Conservation (phyloP, 2,888 invertebrate species). For the Tiliacea aurago region DNA sequence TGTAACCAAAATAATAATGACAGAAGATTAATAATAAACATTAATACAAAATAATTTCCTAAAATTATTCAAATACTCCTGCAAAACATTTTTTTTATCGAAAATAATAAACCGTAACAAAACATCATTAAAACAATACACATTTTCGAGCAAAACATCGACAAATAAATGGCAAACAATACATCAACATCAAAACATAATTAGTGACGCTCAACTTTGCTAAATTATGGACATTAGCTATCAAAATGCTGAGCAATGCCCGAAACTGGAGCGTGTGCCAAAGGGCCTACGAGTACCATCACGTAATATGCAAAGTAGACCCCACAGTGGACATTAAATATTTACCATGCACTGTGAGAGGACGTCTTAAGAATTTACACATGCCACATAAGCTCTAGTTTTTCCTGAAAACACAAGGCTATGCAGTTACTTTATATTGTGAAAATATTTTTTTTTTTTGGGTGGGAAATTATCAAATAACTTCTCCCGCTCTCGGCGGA, state of each 20-base stretch:
- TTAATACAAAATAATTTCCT: not conserved
- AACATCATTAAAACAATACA: slow-evolving; percentile 25
- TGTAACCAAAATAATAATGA: not conserved
- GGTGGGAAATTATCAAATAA: too few species aligned
- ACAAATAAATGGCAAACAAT: slow-evolving; percentile 44
- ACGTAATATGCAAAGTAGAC: slow-evolving; percentile 72
- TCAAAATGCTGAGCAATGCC: slow-evolving; percentile 66
- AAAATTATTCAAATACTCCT: not conserved
- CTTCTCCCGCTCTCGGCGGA: too few species aligned
- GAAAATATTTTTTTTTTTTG: too few species aligned
- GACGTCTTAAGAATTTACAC: slow-evolving; percentile 69
- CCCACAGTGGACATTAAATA: slow-evolving; percentile 71
- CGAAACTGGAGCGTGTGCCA: slow-evolving; percentile 51
- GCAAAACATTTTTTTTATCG: slow-evolving; percentile 5
- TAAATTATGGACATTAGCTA: slow-evolving; percentile 65
- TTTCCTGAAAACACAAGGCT: slow-evolving; percentile 37
- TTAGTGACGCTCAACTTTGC: slow-evolving; percentile 56
- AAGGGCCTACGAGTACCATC: slow-evolving; percentile 60
- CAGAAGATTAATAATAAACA: not conserved
- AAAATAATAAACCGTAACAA: slow-evolving; percentile 10
- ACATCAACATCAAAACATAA: slow-evolving; percentile 59
- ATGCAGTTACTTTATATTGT: slow-evolving; percentile 33
- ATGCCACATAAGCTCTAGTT: slow-evolving; percentile 34
- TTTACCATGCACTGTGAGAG: slow-evolving; percentile 65
- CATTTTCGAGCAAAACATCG: slow-evolving; percentile 26